Conservation (phyloP, 2,888 invertebrate genomes). For the Epirrita christyi region DNA sequence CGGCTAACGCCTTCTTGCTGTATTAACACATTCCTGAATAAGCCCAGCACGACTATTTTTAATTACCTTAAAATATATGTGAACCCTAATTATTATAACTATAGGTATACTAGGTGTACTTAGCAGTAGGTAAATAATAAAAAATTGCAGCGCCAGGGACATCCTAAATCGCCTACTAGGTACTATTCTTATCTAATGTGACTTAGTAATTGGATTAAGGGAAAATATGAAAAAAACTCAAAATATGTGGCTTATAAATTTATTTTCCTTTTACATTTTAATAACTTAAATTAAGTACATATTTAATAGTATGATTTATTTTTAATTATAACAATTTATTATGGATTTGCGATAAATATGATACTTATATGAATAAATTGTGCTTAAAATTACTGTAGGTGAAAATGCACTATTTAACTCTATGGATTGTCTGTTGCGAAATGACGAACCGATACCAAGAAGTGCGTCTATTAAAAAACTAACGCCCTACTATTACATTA, state of each 20-base stretch:
- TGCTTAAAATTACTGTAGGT: constrained; percentile 78
- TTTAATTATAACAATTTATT: constrained; percentile 79
- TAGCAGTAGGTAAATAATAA: too few species aligned
- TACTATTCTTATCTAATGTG: too few species aligned
- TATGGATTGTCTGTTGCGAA: constrained; percentile 63
- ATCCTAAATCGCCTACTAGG: too few species aligned
- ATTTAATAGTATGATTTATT: constrained; percentile 73
- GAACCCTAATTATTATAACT: too few species aligned
- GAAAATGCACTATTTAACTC: constrained; percentile 73
- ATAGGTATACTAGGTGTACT: too few species aligned
- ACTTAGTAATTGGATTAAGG: background rate
- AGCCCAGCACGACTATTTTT: too few species aligned
- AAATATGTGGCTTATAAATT: constrained; percentile 71
- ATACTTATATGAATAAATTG: constrained; percentile 61
- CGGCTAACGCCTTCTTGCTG: too few species aligned
- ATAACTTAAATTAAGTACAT: constrained; percentile 80
- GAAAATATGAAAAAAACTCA: constrained; percentile 41
- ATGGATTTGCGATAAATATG: constrained; percentile 59
- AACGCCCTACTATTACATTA: too few species aligned
- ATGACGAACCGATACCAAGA: constrained; percentile 14
- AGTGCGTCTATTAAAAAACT: too few species aligned
- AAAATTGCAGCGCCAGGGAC: too few species aligned
- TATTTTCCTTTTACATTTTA: constrained; percentile 72
- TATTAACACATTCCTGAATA: too few species aligned
- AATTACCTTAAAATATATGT: too few species aligned